Base-by-base conservation (phyloP, 2,113 vertebrate genomes). In the Sterna hirundo region DNA sequence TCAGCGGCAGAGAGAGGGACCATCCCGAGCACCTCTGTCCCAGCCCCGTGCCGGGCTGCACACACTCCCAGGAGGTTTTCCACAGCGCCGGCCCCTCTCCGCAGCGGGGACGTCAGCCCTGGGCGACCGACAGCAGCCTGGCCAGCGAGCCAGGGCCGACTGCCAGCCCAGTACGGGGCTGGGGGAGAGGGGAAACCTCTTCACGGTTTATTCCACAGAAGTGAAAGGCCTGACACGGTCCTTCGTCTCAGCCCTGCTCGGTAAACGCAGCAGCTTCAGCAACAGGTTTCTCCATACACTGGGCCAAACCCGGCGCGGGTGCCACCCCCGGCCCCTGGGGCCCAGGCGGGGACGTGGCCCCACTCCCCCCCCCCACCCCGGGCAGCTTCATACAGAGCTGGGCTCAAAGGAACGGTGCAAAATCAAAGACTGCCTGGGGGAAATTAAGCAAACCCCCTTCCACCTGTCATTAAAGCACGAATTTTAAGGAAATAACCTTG, bases 401-500 rank as follows among this genome's bases (percentile, higher is more conserved):
- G 40, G 61, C 61, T 83, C 32, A 54, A 66, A 89, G 69, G 47
- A 94, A 21, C 42, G 21, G 34, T 3, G 4, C 15, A 62, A 74
- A 83, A 51, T 9, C 80, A 42, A 70, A 15, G 55, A 54, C 20
- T 71, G n/a, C 76, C 49, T 22, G 27, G 34, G 29, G 26, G 29
- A 52, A 93, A 88, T 78, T 13, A 86, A 34, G 52, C 64, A 62
- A 83, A 51, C 22, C 32, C 42, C 36, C 38, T 86, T 74, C 68
- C 46, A 55, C 62, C 19, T 1, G 1, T 40, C 72, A 58, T 81
- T 89, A 77, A 66, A 90, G 58, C n/a, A 58, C 46, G 66, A 2
- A 88, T 92, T 84, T 79, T 71, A 83, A 86, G 86, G 84, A 77
- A 94, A 86, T 42, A 83, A 88, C 93, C 79, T 70, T 51, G 60